Conservation (phyloP, 1,140 invertebrate species). For the Philopotamus ludificatus region DNA sequence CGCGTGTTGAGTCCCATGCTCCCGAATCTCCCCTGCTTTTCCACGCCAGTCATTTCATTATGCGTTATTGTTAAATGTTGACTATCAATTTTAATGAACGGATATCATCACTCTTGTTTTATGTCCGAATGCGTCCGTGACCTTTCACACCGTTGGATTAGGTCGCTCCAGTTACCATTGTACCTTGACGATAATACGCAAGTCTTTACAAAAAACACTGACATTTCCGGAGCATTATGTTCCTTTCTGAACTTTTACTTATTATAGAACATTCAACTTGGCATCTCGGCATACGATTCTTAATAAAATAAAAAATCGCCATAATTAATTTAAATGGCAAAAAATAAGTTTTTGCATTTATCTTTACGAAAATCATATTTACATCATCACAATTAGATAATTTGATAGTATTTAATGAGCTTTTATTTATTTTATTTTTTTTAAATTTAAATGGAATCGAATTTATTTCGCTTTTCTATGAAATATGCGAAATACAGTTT, state of each 20-base stretch:
- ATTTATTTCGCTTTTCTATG: neutral
- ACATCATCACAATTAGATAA: neutral
- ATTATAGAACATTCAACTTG: neutral
- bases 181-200: constrained; percentile 4
- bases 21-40: too few species aligned
- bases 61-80: too few species aligned
- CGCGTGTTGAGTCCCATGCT: too few species aligned
- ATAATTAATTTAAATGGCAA: too few species aligned
- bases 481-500: neutral
- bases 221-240: constrained; percentile 23
- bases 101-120: neutral
- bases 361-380: too few species aligned
- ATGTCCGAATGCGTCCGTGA: neutral
- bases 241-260: constrained; percentile 12
- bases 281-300: too few species aligned
- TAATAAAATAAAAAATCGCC: too few species aligned
- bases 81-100: neutral
- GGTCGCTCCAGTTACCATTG: neutral
- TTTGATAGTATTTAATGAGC: neutral
- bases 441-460: neutral
- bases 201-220: constrained; percentile 20
- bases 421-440: neutral
- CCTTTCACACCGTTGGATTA: constrained; percentile 2
- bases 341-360: too few species aligned
- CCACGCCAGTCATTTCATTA: too few species aligned